Evolutionary conservation across 2,888 invertebrate genomes (phyloP).

Genomic region (Melinaea menophilus): DNA sequence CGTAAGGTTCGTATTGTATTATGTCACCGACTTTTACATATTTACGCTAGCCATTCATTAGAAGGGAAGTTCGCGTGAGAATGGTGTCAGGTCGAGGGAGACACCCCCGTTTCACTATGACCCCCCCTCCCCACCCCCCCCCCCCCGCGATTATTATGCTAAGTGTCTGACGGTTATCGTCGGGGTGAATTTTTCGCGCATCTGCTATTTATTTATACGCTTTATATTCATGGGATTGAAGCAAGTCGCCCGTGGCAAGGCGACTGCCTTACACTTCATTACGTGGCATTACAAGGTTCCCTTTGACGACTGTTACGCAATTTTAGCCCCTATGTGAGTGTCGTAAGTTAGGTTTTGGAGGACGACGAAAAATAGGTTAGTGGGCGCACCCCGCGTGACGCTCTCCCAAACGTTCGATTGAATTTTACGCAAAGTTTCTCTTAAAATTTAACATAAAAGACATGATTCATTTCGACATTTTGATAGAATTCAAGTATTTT

Average conservation of each 20-base stretch:
- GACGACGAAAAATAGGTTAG: conserved; percentile 50
- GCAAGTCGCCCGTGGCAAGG: conserved; percentile 57
- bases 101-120: conserved; percentile 33
- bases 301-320: conserved; percentile 38
- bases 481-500: not conserved
- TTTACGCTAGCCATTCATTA: conserved; percentile 73
- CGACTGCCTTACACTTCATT: conserved; percentile 71
- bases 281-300: conserved; percentile 53
- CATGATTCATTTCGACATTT: conserved; percentile 16
- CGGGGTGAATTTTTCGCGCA: conserved; percentile 76
- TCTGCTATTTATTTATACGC: conserved; percentile 78
- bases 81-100: conserved; percentile 69
- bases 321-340: conserved; percentile 40
- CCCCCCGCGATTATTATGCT: conserved; percentile 73
- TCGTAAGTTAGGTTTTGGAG: conserved; percentile 36
- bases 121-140: conserved; percentile 33
- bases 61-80: conserved; percentile 75
- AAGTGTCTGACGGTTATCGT: conserved; percentile 69
- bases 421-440: conserved; percentile 39
- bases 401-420: conserved; percentile 60
- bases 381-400: conserved; percentile 62
- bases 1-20: conserved; percentile 33
- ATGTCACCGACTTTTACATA: conserved; percentile 57
- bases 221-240: conserved; percentile 75
- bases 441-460: conserved; percentile 37